These are phyloP conservation scores for Halcyon chelicuti DNA, from an alignment of 2,797 vertebrate genomes.

Conservation along the genomic window DNA sequence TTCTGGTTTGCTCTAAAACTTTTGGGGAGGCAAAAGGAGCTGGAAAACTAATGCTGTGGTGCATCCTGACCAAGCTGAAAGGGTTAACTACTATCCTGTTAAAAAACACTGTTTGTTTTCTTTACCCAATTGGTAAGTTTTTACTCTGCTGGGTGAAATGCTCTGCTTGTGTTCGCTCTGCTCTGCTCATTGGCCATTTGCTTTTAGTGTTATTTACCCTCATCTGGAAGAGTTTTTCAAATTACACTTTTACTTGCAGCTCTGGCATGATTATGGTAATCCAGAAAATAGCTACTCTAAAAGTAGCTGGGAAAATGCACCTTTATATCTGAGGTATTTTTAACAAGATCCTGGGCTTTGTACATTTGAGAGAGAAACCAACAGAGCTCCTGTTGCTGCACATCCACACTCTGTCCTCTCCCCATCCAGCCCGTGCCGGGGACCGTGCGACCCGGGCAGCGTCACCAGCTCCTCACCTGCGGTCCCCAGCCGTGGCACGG, in stretches of 20 bases:
- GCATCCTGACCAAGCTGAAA: background rate
- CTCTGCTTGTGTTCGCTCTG: background rate
- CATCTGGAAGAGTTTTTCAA: background rate
- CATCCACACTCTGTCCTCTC: background rate
- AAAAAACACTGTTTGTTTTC: background rate
- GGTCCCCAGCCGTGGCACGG: constrained; percentile 95
- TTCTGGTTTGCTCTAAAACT: background rate
- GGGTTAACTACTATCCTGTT: background rate
- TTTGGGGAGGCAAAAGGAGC: background rate
- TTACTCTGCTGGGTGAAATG: background rate
- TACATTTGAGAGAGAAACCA: background rate
- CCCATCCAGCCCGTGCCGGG: background rate
- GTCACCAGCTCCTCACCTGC: constrained; percentile 82
- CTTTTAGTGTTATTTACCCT: background rate
- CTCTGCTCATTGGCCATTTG: background rate
- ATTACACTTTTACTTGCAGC: background rate
- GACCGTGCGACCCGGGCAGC: background rate
- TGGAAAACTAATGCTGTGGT: background rate
- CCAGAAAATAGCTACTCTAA: background rate
- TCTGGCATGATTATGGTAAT: background rate
- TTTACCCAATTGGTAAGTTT: background rate
- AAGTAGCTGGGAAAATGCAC: background rate
- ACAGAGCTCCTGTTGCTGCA: fast-evolving
- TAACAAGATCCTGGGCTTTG: background rate
- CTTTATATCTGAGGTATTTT: background rate